Evolutionary conservation across 1,140 invertebrate genomes (phyloP).

Genomic region (Aricia agestis): DNA sequence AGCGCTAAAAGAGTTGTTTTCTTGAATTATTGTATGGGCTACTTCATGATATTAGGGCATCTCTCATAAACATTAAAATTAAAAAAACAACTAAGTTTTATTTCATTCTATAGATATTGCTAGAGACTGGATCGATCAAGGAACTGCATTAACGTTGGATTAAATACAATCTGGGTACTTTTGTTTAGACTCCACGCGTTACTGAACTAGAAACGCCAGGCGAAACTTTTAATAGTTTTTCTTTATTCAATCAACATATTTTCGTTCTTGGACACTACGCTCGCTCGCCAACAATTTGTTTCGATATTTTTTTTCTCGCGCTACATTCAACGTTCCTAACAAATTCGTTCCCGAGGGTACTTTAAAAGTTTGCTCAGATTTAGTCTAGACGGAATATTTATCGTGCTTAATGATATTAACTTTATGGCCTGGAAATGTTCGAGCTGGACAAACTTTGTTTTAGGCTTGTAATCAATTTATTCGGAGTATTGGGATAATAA

Average conservation of each 20-base stretch:
- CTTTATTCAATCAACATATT: constrained; percentile 76
- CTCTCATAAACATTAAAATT: no score
- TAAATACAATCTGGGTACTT: constrained; percentile 10
- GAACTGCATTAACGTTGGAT: no score
- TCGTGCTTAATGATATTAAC: constrained; percentile 32
- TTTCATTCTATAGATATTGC: no score
- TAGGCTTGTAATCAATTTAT: neutral
- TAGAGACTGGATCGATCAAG: neutral
- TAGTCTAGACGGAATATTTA: constrained; percentile 63
- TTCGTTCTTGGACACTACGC: constrained; percentile 69
- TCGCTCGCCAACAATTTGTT: constrained; percentile 73
- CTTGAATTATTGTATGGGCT: no score
- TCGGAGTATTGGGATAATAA: no score
- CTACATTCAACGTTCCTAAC: constrained; percentile 53
- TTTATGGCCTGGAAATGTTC: constrained; percentile 18
- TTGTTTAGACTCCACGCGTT: constrained; percentile 49
- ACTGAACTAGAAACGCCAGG: constrained; percentile 57
- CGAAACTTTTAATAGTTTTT: constrained; percentile 74
- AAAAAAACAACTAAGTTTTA: no score
- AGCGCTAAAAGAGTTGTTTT: no score
- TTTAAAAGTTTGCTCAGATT: constrained; percentile 50
- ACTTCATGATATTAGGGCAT: no score
- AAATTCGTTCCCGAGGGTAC: constrained; percentile 62
- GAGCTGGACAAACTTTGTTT: neutral
- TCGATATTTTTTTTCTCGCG: constrained; percentile 57